Evolutionary conservation across 1,140 invertebrate species (phyloP).

Genomic region (Drosophila busckii): DNA sequence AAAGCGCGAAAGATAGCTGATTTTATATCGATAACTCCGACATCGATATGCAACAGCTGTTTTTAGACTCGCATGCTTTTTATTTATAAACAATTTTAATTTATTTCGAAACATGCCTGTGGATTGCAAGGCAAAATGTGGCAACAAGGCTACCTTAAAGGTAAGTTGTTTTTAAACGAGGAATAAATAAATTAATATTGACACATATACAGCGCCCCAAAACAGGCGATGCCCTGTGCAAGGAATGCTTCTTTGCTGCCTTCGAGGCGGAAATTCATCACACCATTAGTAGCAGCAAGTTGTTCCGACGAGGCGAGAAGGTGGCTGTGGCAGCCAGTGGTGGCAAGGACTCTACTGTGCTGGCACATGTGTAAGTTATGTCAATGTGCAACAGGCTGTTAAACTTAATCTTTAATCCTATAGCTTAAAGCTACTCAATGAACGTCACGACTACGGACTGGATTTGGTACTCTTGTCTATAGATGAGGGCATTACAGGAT

Average conservation of each 20-base stretch:
- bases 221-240: conserved; percentile 95
- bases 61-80: conserved; percentile 3
- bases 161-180: conserved; percentile 75
- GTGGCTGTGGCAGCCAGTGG: conserved; percentile 98
- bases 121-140: conserved; percentile 84
- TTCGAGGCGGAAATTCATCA: conserved; percentile 98
- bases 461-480: conserved; percentile 96
- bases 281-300: conserved; percentile 91
- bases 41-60: too few relatives aligned
- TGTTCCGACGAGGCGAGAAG: conserved; percentile 92
- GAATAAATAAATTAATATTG: conserved; percentile 1
- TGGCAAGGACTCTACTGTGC: conserved; percentile 99
- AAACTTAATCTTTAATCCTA: background rate
- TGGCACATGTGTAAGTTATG: conserved; percentile 86
- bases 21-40: conserved; percentile 26
- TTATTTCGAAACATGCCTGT: conserved; percentile 81
- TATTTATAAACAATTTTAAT: conserved; percentile 24
- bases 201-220: conserved; percentile 86
- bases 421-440: conserved; percentile 92
- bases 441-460: conserved; percentile 94
- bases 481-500: conserved; percentile 99
- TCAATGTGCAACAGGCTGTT: background rate
- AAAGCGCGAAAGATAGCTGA: too few relatives aligned
- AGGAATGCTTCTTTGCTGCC: conserved; percentile 95
- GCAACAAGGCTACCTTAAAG: conserved; percentile 86